Conservation (phyloP, 2,888 invertebrate species). For the Scotopteryx bipunctaria region DNA sequence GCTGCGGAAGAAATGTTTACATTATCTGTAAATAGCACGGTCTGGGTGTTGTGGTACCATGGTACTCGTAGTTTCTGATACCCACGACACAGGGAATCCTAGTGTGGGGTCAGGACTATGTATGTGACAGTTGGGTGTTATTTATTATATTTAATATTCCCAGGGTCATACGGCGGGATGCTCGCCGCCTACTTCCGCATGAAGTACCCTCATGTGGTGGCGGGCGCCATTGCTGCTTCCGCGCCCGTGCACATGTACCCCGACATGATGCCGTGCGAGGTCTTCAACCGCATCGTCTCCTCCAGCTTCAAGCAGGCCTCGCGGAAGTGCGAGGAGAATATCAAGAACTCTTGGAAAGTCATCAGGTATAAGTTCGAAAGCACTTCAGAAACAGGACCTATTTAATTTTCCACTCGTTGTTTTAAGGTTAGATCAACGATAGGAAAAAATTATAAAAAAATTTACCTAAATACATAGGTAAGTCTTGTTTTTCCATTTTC, state of each 20-base stretch:
- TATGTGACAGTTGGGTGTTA: no score
- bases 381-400: no score
- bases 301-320: slow-evolving; percentile 86
- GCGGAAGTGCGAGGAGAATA: slow-evolving; percentile 86
- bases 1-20: no score
- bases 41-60: no score
- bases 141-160: slow-evolving; percentile 45
- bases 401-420: no score
- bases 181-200: slow-evolving; percentile 97
- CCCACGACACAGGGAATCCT: background rate
- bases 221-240: slow-evolving; percentile 95
- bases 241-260: slow-evolving; percentile 95
- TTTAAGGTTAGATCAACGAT: no score
- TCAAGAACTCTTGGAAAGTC: slow-evolving; percentile 90
- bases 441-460: no score
- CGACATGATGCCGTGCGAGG: slow-evolving; percentile 90
- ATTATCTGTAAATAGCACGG: no score
- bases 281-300: slow-evolving; percentile 90
- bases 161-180: slow-evolving; percentile 99
- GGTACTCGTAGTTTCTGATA: no score
- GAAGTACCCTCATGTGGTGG: slow-evolving; percentile 95
- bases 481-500: no score
- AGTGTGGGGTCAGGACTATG: no score
- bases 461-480: no score
- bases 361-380: slow-evolving; percentile 82